Percentiles rank a stretch among this genome's conserved stretches.
phyloP scores from a whole-genome alignment of 1,140 invertebrate species.

The Leptinotarsa undecemlineata region DNA sequence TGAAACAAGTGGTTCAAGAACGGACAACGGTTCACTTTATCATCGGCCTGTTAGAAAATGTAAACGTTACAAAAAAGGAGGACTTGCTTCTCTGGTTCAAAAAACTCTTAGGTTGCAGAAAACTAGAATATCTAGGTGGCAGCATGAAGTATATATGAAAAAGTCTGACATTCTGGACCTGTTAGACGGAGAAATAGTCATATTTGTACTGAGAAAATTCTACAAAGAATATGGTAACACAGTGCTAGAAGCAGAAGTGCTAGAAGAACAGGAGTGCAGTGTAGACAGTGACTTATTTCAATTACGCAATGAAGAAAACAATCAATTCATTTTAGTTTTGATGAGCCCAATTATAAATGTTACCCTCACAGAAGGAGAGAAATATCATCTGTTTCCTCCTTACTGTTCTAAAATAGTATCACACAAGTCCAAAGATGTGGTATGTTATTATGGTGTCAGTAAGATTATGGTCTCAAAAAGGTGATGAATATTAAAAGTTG shows the following conservation, averaged over 20 bases:
- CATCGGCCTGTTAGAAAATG: slow-evolving; percentile 19
- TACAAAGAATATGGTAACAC: slow-evolving; percentile 28
- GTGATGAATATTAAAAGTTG: not conserved
- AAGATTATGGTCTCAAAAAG: slow-evolving; percentile 4
- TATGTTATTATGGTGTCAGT: slow-evolving; percentile 25
- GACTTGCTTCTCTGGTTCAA: slow-evolving; percentile 34
- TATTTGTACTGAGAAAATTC: slow-evolving; percentile 19
- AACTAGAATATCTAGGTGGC: slow-evolving; percentile 35
- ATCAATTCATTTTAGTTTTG: slow-evolving; percentile 8
- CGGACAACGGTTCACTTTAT: slow-evolving; percentile 17
- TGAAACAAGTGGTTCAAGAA: slow-evolving; percentile 11
- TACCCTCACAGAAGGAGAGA: slow-evolving; percentile 1
- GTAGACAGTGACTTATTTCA: not conserved
- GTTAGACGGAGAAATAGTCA: slow-evolving; percentile 1
- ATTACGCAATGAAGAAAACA: slow-evolving; percentile 9
- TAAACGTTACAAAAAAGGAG: slow-evolving; percentile 36
- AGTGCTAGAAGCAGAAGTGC: slow-evolving; percentile 16
- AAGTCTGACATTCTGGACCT: slow-evolving; percentile 20
- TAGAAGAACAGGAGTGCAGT: not conserved
- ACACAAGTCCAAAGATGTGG: slow-evolving; percentile 16
- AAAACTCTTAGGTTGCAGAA: slow-evolving; percentile 32
- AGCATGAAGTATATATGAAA: slow-evolving; percentile 38
- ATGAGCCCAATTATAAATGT: slow-evolving; percentile 11
- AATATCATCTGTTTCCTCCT: slow-evolving; percentile 30
- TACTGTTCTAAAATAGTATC: slow-evolving; percentile 22